These are phyloP conservation scores for Polyergus mexicanus DNA, from an alignment of 1,140 invertebrate species.

Conservation along the genomic window DNA sequence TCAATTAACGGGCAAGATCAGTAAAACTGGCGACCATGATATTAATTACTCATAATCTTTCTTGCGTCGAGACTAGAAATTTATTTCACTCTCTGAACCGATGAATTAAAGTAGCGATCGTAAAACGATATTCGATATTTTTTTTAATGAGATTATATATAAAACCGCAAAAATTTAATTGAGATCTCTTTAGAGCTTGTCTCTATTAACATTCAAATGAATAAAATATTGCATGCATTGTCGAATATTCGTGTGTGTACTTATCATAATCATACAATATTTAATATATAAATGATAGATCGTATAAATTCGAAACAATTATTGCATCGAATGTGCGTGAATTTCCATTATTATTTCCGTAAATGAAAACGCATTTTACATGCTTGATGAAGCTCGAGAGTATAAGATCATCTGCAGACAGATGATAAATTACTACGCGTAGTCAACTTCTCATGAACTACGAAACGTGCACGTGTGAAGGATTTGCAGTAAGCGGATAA, in stretches of 20 bases:
- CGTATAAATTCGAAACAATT: background rate
- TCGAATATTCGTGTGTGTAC: background rate
- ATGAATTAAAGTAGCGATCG: conserved; percentile 37
- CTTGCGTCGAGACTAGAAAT: background rate
- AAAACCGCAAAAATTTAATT: background rate
- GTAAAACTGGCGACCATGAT: conserved; percentile 21
- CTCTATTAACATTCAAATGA: background rate
- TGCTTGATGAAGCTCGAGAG: conserved; percentile 14
- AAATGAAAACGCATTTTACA: conserved; percentile 15
- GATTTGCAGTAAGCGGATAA: conserved; percentile 41
- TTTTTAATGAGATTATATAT: conserved; percentile 17
- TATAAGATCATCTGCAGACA: conserved; percentile 32
- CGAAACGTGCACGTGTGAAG: conserved; percentile 15
- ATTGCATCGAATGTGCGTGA: background rate
- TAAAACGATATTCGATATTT: background rate
- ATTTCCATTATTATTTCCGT: background rate
- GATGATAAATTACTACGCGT: conserved; percentile 41
- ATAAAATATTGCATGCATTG: background rate
- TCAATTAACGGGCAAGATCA: conserved; percentile 34
- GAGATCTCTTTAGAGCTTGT: background rate
- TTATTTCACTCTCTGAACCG: background rate
- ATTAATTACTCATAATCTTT: conserved; percentile 49
- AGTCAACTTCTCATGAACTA: conserved; percentile 44
- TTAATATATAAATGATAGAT: background rate
- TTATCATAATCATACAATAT: background rate